Percentiles rank a stretch among this genome's conserved stretches.
Evolutionary conservation across 2,888 invertebrate species (phyloP).

Genomic region (Apoderus coryli): DNA sequence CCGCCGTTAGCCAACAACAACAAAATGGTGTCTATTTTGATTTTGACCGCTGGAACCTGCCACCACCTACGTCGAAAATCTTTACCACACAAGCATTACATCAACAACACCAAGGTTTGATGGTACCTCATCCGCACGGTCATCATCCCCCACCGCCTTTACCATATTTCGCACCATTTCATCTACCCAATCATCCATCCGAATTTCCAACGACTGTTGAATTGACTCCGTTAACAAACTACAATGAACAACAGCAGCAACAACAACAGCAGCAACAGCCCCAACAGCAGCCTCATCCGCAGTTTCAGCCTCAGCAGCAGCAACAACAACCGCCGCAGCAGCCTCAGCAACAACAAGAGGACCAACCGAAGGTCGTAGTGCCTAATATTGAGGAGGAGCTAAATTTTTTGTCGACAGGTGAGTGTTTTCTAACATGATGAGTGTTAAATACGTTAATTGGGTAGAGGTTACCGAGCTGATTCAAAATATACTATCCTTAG

Average conservation of each 20-base stretch:
- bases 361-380: slow-evolving; percentile 71
- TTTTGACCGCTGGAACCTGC: slow-evolving; percentile 68
- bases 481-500: too few species aligned
- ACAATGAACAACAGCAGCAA: slow-evolving; percentile 37
- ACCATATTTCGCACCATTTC: slow-evolving; percentile 65
- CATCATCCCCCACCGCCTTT: slow-evolving; percentile 47
- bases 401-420: slow-evolving; percentile 55
- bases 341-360: slow-evolving; percentile 36
- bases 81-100: slow-evolving; percentile 38
- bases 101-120: slow-evolving; percentile 38
- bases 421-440: too few species aligned
- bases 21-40: slow-evolving; percentile 50
- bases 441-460: too few species aligned
- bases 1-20: slow-evolving; percentile 26
- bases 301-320: slow-evolving; percentile 21
- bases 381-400: slow-evolving; percentile 82
- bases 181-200: slow-evolving; percentile 41
- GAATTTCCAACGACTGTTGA: slow-evolving; percentile 44
- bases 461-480: too few species aligned
- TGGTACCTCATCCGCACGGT: slow-evolving; percentile 48
- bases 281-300: slow-evolving; percentile 20
- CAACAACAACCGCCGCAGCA: slow-evolving; percentile 19
- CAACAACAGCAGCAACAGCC: slow-evolving; percentile 23
- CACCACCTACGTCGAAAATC: slow-evolving; percentile 54
- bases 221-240: slow-evolving; percentile 44